A percentile compares a stretch with the other conserved stretches of the same genome.
These are phyloP conservation scores for Leptonema lineaticorne DNA, from an alignment of 1,140 invertebrate genomes.

Conservation along the genomic window DNA sequence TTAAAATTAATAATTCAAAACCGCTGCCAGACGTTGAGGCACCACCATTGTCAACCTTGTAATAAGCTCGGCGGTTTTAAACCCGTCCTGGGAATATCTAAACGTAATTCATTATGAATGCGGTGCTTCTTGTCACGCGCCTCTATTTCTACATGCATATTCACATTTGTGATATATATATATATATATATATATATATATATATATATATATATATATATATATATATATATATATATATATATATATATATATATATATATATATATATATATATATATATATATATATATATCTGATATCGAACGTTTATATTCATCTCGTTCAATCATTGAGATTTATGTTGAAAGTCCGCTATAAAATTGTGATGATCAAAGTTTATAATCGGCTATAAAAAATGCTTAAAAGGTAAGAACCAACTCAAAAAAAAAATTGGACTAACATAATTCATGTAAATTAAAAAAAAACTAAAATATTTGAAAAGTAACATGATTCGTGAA, in stretches of 20 bases:
- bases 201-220: not conserved
- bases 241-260: not conserved
- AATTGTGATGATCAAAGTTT: no score
- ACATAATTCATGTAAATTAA: no score
- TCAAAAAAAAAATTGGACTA: no score
- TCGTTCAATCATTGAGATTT: no score
- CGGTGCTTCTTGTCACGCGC: not conserved
- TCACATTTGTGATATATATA: not conserved
- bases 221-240: not conserved
- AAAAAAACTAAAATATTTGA: no score
- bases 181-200: not conserved
- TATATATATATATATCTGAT: not conserved
- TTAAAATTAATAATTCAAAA: slow-evolving; percentile 24
- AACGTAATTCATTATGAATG: slow-evolving; percentile 20
- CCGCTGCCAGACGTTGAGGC: not conserved
- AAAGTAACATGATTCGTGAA: no score
- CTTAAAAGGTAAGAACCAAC: no score
- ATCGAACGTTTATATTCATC: no score
- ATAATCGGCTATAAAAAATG: no score
- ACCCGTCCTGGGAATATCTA: not conserved
- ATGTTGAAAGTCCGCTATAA: no score
- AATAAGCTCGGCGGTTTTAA: slow-evolving; percentile 14
- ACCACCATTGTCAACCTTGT: slow-evolving; percentile 17
- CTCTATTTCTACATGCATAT: not conserved
- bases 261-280: not conserved